A percentile compares a stretch with the other conserved stretches of the same genome.
phyloP scores from a whole-genome alignment of 2,888 invertebrate species.

The Apodemia zela region DNA sequence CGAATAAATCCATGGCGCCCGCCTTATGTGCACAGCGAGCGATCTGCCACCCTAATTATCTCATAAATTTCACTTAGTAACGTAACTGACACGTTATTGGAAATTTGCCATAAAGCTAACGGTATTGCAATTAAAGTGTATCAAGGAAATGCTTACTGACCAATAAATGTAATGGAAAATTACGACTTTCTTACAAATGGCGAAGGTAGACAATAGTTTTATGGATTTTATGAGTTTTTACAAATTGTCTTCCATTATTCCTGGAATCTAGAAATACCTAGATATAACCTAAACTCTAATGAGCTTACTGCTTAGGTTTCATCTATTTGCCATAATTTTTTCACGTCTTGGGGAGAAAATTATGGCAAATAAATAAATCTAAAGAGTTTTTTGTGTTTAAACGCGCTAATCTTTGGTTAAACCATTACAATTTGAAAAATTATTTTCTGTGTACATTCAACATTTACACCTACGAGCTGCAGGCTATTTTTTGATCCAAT shows the following conservation, averaged over 20 bases:
- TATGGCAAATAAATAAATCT: no score
- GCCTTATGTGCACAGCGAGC: constrained; percentile 56
- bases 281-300: no score
- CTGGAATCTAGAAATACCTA: no score
- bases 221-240: neutral
- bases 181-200: constrained; percentile 11
- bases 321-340: no score
- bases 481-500: no score
- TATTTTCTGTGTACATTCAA: no score
- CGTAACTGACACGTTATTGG: constrained; percentile 74
- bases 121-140: constrained; percentile 25
- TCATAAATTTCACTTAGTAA: constrained; percentile 76
- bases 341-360: no score
- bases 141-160: constrained; percentile 20
- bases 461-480: no score
- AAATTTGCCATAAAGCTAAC: constrained; percentile 59
- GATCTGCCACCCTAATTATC: constrained; percentile 68
- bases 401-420: no score
- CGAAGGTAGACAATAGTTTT: constrained; percentile 9
- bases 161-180: constrained; percentile 21
- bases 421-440: no score
- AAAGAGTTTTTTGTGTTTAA: no score
- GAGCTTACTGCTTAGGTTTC: no score
- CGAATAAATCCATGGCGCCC: constrained; percentile 48
- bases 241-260: neutral